Evolutionary conservation across 2,797 vertebrate genomes (phyloP).

Genomic region (Fistularia commersonii): DNA sequence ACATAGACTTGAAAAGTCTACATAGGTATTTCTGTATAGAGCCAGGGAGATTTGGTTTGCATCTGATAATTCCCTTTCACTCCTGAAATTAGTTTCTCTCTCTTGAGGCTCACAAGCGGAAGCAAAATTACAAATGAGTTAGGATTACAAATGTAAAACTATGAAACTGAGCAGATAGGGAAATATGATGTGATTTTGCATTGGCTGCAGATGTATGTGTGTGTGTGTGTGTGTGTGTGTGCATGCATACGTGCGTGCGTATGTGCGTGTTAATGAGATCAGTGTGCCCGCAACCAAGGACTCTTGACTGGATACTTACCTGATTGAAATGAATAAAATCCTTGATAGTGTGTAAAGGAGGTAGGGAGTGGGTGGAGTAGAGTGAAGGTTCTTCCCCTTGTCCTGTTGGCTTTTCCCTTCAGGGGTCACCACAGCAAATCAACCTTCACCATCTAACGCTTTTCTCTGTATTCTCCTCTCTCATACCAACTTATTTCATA

Average conservation of each 20-base stretch:
- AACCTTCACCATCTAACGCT: too few relatives aligned
- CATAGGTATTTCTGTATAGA: slow-evolving; percentile 66
- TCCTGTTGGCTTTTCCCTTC: too few relatives aligned
- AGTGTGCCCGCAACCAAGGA: slow-evolving; percentile 41
- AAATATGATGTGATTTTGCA: slow-evolving; percentile 21
- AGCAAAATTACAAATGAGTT: slow-evolving; percentile 59
- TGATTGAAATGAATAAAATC: slow-evolving; percentile 57
- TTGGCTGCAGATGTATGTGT: slow-evolving; percentile 9
- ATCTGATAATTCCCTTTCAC: slow-evolving; percentile 68
- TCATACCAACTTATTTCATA: too few relatives aligned
- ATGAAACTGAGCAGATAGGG: slow-evolving; percentile 57
- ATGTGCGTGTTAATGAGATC: slow-evolving; percentile 5
- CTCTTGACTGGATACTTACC: slow-evolving; percentile 34
- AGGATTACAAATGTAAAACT: slow-evolving; percentile 66
- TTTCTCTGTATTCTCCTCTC: too few relatives aligned
- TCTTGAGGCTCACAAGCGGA: slow-evolving; percentile 53
- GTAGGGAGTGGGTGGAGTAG: slow-evolving; percentile 13
- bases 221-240: slow-evolving; percentile 8
- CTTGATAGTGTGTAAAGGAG: slow-evolving; percentile 29
- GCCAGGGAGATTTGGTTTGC: slow-evolving; percentile 58
- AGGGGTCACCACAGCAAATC: too few relatives aligned
- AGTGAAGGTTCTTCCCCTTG: slow-evolving; percentile 25
- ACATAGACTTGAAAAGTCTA: slow-evolving; percentile 62
- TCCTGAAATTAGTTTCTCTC: slow-evolving; percentile 71
- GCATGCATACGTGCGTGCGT: too few relatives aligned